Evolutionary conservation across 2,113 vertebrate species (phyloP), one percentile per base, ranked within the genome.

Genomic region (Rhinoptilus africanus): DNA sequence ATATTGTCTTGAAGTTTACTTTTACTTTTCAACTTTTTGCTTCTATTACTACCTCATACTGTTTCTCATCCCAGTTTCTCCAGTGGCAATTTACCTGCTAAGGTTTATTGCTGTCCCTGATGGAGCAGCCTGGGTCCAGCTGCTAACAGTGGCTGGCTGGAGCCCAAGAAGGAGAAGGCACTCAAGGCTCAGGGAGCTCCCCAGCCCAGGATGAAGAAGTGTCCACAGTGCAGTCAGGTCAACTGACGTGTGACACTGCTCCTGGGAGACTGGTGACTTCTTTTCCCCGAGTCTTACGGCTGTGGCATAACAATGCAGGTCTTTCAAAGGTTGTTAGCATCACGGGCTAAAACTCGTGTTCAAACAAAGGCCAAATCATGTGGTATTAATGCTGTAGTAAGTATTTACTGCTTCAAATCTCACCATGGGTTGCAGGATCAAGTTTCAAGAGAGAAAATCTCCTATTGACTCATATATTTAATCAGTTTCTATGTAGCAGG

Each of bases 401-500:
- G 54, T 80, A 64, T 92, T 92, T 72, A 37, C 35, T 87, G 32
- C 60, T 71, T 74, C 50, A 37, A 43, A 93, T 47, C 35, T 28
- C 41, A 64, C 9, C 5, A 1, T 18, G 30, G 43, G 47, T 54
- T 92, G 30, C 47, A 72, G 76, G 83, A 84, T 86, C 54, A 69
- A 62, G n/a, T 85, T 89, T 90, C 76, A 80, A 73, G 67, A 57
- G 28, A 89, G 30, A 66, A 89, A 93, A 85, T 76, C 39, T 34
- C 27, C 9, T 37, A 8, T 39, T 88, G 69, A 30, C 35, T 78
- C 60, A 12, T 30, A 22, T 16, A 35, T 59, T 43, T 48, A 60
- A 72, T 64, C 85, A 24, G 13, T 89, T 96, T 87, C 57, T 57
- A 24, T 89, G 27, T 67, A 87, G 86, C 88, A 95, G 92, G 92